phyloP scores from a whole-genome alignment of 2,888 invertebrate genomes.

The Eupsilia transversa region DNA sequence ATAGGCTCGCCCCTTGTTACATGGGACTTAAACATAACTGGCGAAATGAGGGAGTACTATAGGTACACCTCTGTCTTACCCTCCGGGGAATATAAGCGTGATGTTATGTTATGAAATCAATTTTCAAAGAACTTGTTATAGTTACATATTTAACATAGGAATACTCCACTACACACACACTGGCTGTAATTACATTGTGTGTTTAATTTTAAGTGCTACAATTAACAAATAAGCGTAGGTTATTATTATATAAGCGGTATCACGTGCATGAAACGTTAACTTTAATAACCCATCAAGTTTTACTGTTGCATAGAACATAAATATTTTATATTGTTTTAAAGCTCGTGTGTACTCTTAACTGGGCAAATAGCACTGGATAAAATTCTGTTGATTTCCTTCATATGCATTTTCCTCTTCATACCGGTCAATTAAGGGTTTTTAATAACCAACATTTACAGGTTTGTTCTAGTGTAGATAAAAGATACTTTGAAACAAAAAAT shows the following conservation, averaged over 20 bases:
- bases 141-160: neutral
- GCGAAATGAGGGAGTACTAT: no score
- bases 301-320: conserved; percentile 12
- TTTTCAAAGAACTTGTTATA: neutral
- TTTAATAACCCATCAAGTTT: conserved; percentile 43
- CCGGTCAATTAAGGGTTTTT: neutral
- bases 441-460: neutral
- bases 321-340: conserved; percentile 26
- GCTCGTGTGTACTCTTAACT: neutral
- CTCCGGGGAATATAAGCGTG: no score
- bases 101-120: no score
- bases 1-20: no score
- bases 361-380: neutral
- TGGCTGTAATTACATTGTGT: neutral
- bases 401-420: neutral
- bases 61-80: no score
- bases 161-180: neutral
- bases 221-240: conserved; percentile 6
- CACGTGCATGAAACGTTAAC: conserved; percentile 32
- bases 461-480: neutral
- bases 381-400: neutral
- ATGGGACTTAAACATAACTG: no score
- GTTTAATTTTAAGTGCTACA: conserved; percentile 8
- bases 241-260: conserved; percentile 17
- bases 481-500: neutral